A percentile compares a stretch with the other conserved stretches of the same genome.
phyloP scores from a whole-genome alignment of 37 sponge, comb jelly and placozoan species.

The Amphimedon queenslandica region DNA sequence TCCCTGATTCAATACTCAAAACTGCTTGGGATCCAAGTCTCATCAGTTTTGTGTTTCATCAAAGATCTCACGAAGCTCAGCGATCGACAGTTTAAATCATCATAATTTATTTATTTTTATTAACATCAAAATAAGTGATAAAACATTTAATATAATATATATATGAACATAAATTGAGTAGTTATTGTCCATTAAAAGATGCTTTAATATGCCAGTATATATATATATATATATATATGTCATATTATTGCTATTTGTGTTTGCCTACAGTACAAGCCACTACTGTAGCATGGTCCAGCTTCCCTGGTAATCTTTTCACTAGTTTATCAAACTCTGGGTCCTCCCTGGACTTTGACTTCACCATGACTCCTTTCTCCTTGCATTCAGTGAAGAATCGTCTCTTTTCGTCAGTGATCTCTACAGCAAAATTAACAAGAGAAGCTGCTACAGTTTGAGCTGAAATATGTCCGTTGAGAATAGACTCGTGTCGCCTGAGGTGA shows the following conservation, averaged over 20 bases:
- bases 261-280: constrained; percentile 68
- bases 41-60: constrained; percentile 84
- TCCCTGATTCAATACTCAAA: constrained; percentile 73
- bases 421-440: constrained; percentile 47
- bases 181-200: too few relatives aligned
- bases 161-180: too few relatives aligned
- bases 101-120: background rate
- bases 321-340: constrained; percentile 55
- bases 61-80: constrained; percentile 74
- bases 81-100: constrained; percentile 46
- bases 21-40: constrained; percentile 47
- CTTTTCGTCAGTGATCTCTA: constrained; percentile 54
- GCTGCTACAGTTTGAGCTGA: constrained; percentile 80
- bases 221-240: too few relatives aligned
- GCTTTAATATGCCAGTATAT: too few relatives aligned
- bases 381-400: constrained; percentile 30
- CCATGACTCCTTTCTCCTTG: constrained; percentile 11
- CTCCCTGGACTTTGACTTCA: background rate
- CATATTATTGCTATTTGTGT: constrained; percentile 1
- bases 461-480: constrained; percentile 15
- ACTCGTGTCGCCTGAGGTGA: constrained; percentile 30
- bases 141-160: background rate
- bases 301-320: constrained; percentile 51
- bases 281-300: constrained; percentile 84
- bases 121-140: background rate